phyloP scores from a whole-genome alignment of 2,113 vertebrate species.

The Tapirus terrestris region DNA sequence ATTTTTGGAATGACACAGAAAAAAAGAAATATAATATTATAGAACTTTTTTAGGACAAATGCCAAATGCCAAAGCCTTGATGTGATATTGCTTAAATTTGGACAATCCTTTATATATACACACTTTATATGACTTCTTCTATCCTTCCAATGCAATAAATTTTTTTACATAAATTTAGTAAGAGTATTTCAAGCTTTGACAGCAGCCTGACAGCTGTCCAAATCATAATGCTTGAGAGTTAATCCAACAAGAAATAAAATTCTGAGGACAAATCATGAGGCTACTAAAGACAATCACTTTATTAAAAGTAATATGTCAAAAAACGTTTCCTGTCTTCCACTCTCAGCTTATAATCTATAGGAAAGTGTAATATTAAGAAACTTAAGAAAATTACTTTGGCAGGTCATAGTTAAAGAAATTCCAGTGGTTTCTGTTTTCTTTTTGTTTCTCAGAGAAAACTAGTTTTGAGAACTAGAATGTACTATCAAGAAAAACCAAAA shows the following conservation, averaged over 20 bases:
- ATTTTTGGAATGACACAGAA: neutral
- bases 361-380: neutral
- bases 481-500: slow-evolving; percentile 18
- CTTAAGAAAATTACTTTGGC: neutral
- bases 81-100: slow-evolving; percentile 6
- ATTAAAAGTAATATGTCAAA: slow-evolving; percentile 52
- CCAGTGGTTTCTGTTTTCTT: neutral
- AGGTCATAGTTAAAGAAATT: neutral
- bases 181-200: slow-evolving; percentile 43
- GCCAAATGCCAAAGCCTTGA: neutral
- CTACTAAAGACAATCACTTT: slow-evolving; percentile 44
- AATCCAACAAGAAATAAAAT: slow-evolving; percentile 50
- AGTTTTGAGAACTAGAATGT: neutral
- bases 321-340: neutral
- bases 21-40: neutral
- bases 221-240: slow-evolving; percentile 24
- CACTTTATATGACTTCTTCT: neutral
- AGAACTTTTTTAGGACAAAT: slow-evolving; percentile 17
- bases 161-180: neutral
- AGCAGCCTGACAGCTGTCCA: neutral
- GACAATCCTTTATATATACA: neutral
- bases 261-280: slow-evolving; percentile 33
- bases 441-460: slow-evolving; percentile 15
- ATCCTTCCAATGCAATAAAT: neutral
- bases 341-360: neutral